Evolutionary conservation across 37 sponge, comb jelly and placozoan species (phyloP).

Genomic region (Chondrilla cf. caribensis): DNA sequence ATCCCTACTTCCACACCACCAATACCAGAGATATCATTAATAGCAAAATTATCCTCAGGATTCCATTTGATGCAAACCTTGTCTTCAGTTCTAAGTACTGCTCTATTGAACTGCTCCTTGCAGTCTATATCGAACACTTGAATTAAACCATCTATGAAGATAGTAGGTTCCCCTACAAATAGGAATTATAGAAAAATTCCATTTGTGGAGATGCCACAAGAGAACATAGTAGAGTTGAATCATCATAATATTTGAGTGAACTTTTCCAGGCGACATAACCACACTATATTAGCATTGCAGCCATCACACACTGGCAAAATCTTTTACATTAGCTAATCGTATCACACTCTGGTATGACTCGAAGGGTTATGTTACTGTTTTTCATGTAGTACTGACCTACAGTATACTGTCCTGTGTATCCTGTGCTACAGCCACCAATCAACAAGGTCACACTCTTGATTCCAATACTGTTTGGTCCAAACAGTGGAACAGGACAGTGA

Average conservation of each 20-base stretch:
- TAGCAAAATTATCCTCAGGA: not conserved
- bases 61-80: not conserved
- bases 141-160: too few species aligned
- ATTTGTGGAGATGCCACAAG: too few species aligned
- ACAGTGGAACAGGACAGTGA: slow-evolving; percentile 12
- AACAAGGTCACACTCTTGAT: not conserved
- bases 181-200: too few species aligned
- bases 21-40: not conserved
- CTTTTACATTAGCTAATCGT: too few species aligned
- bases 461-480: not conserved
- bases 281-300: too few species aligned
- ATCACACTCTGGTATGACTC: too few species aligned
- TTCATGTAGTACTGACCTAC: not conserved
- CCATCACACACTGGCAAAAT: too few species aligned
- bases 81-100: not conserved
- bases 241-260: too few species aligned
- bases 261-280: too few species aligned
- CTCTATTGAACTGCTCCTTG: not conserved
- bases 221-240: too few species aligned
- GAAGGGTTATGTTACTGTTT: too few species aligned
- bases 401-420: not conserved
- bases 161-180: too few species aligned
- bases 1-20: not conserved
- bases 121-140: not conserved
- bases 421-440: not conserved